These are phyloP conservation scores for Eudyptes chrysolophus DNA, from an alignment of 2,113 vertebrate genomes.

Conservation along the genomic window DNA sequence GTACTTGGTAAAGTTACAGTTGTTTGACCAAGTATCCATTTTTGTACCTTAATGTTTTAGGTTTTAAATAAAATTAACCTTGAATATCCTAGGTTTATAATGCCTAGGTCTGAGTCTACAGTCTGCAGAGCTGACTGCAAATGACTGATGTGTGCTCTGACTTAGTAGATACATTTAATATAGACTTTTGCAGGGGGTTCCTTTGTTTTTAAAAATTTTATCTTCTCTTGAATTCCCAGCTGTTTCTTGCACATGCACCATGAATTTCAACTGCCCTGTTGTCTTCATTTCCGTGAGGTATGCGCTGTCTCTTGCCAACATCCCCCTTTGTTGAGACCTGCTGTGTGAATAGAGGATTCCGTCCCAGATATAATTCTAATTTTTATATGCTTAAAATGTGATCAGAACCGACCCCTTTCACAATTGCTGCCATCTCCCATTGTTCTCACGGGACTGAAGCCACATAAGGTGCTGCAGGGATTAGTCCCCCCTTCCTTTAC, in stretches of 20 bases:
- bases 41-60: not conserved
- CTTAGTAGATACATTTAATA: not conserved
- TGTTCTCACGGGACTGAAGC: not conserved
- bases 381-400: not conserved
- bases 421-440: not conserved
- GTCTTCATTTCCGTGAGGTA: not conserved
- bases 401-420: not conserved
- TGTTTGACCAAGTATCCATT: not conserved
- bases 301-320: not conserved
- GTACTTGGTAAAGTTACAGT: not conserved
- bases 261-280: not conserved
- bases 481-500: not conserved
- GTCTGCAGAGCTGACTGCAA: not conserved
- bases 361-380: not conserved
- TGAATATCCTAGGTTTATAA: not conserved
- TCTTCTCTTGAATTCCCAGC: not conserved
- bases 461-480: not conserved
- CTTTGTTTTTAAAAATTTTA: not conserved
- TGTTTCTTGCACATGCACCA: not conserved
- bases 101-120: not conserved
- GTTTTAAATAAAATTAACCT: not conserved
- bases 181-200: not conserved
- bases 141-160: not conserved
- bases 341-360: not conserved
- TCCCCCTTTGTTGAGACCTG: not conserved